phyloP scores from a whole-genome alignment of 1,140 invertebrate species.

The Chelonus insularis region DNA sequence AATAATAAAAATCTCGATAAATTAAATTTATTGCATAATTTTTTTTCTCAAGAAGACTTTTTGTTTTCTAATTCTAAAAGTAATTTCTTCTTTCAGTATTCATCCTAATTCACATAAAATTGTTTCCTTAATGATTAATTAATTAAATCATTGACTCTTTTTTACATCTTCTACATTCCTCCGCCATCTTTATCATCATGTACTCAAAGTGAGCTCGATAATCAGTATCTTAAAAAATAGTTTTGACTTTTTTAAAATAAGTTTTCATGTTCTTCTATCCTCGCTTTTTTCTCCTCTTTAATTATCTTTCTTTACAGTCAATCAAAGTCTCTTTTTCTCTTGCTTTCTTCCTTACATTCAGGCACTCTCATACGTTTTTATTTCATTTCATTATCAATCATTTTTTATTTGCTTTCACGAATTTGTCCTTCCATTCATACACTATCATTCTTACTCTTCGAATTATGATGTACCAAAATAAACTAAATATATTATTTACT shows the following conservation, averaged over 20 bases:
- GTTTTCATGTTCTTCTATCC: not conserved
- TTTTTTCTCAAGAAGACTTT: too few relatives aligned
- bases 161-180: constrained; percentile 14
- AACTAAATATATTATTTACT: constrained; percentile 62
- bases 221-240: constrained; percentile 58
- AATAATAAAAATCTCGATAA: too few relatives aligned
- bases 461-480: constrained; percentile 61
- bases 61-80: too few relatives aligned
- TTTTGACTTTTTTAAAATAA: constrained; percentile 39
- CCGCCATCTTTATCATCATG: too few relatives aligned
- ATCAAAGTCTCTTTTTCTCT: constrained; percentile 20
- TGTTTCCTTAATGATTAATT: constrained; percentile 2
- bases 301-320: constrained; percentile 5
- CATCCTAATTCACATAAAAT: constrained; percentile 12
- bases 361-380: constrained; percentile 37
- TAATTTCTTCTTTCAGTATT: constrained; percentile 27
- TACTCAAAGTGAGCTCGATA: constrained; percentile 50
- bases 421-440: too few relatives aligned
- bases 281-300: not conserved
- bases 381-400: too few relatives aligned
- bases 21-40: too few relatives aligned
- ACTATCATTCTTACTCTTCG: constrained; percentile 38
- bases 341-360: constrained; percentile 29
- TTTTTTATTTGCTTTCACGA: too few relatives aligned
- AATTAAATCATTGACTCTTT: constrained; percentile 19